These are phyloP conservation scores for Geotrypetes seraphini DNA, from an alignment of 2,797 vertebrate genomes.

Conservation along the genomic window DNA sequence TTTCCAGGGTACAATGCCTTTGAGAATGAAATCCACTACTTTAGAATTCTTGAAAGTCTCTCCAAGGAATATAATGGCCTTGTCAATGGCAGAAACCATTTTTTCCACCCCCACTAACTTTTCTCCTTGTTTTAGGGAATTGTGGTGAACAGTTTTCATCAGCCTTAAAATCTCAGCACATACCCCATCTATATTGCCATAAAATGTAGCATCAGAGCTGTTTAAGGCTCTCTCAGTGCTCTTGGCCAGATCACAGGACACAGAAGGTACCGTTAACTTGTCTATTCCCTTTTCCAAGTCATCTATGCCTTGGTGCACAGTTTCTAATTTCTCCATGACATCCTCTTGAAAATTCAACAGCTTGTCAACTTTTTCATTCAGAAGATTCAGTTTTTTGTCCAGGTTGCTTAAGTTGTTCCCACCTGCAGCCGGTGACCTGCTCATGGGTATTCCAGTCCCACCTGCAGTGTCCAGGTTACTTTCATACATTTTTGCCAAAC, in stretches of 20 bases:
- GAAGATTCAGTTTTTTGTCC: conserved; percentile 57
- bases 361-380: conserved; percentile 66
- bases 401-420: conserved; percentile 38
- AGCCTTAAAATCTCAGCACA: conserved; percentile 59
- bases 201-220: not conserved
- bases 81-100: conserved; percentile 59
- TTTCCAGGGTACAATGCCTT: conserved; percentile 59
- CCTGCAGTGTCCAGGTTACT: conserved; percentile 31
- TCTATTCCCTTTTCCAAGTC: conserved; percentile 49
- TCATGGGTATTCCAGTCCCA: conserved; percentile 8
- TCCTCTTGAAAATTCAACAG: conserved; percentile 58
- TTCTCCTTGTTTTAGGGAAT: conserved; percentile 51
- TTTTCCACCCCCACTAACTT: conserved; percentile 63
- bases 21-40: conserved; percentile 67
- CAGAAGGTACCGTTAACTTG: conserved; percentile 15
- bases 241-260: no score
- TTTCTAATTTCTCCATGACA: conserved; percentile 56
- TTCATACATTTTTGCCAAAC: conserved; percentile 58
- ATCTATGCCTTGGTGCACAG: conserved; percentile 46
- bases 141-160: conserved; percentile 49
- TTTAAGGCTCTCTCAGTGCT: not conserved
- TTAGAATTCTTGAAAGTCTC: conserved; percentile 67
- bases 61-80: conserved; percentile 55
- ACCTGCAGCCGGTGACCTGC: conserved; percentile 27
- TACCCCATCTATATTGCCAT: conserved; percentile 8